These are phyloP conservation scores for Halichondria panicea DNA, from an alignment of 37 sponge, comb jelly and placozoan species.

Conservation along the genomic window DNA sequence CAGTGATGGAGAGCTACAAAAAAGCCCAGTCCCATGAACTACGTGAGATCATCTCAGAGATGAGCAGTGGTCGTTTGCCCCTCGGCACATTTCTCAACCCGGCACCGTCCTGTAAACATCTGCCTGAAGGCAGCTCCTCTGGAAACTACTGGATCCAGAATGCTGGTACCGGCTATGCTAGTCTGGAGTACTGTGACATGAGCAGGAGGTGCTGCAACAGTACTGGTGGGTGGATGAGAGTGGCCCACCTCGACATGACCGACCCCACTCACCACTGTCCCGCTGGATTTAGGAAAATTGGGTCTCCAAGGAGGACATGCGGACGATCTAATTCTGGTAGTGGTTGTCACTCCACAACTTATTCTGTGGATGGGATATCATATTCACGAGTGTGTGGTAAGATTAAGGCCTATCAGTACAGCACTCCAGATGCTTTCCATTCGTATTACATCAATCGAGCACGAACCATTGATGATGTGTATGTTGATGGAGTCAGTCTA, in stretches of 20 bases:
- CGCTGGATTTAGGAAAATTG: constrained; percentile 2
- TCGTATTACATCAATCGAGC: background rate
- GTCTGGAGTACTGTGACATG: constrained; percentile 13
- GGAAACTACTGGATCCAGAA: constrained; percentile 30
- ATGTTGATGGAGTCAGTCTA: constrained; percentile 32
- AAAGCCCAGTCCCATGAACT: too few species aligned
- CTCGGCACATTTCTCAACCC: constrained; percentile 8
- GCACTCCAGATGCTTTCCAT: constrained; percentile 26
- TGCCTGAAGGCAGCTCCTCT: background rate
- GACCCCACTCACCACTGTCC: constrained; percentile 22
- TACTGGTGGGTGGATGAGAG: constrained; percentile 33
- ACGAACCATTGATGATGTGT: constrained; percentile 11
- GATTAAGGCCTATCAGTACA: constrained; percentile 20
- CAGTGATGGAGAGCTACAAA: too few species aligned
- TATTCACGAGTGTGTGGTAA: constrained; percentile 33
- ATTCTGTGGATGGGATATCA: background rate
- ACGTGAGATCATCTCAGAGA: too few species aligned
- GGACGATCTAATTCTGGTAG: background rate
- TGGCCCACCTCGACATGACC: constrained; percentile 30
- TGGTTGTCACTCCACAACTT: constrained; percentile 25
- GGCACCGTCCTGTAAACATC: constrained; percentile 10
- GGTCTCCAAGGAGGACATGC: background rate
- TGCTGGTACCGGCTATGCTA: constrained; percentile 32
- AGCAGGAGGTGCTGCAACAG: background rate
- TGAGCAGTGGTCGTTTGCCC: too few species aligned